Percentiles rank a stretch among this genome's conserved stretches.
Evolutionary conservation across 2,797 vertebrate genomes (phyloP).

Genomic region (Cossypha heuglini): DNA sequence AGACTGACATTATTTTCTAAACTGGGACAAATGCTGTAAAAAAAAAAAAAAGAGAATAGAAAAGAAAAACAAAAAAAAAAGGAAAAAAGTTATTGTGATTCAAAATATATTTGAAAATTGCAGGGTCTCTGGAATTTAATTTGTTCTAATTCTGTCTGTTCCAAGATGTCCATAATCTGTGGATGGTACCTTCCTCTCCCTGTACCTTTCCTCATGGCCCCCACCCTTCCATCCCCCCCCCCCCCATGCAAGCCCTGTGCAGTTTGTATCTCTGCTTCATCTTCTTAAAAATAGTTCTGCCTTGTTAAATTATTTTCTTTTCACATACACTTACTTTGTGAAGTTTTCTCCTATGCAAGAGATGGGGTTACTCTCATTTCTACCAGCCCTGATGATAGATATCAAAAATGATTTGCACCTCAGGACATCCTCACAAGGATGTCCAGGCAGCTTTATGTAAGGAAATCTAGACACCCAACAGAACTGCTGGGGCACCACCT

Average conservation of each 20-base stretch:
- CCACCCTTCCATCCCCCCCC: too few species aligned
- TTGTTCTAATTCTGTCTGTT: neutral
- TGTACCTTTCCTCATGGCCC: neutral
- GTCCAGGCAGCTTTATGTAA: neutral
- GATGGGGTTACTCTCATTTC: neutral
- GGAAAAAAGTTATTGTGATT: rapidly evolving
- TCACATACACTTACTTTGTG: neutral
- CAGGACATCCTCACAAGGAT: neutral
- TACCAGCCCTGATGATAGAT: neutral
- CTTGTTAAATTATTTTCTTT: neutral
- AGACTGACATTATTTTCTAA: neutral
- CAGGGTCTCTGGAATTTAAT: neutral
- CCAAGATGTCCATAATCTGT: neutral
- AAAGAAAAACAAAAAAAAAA: too few species aligned
- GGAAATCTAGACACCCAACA: neutral
- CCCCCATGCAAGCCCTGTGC: neutral
- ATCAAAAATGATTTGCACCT: neutral
- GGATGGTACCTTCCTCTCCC: neutral
- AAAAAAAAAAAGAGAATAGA: neutral
- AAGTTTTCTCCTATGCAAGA: neutral
- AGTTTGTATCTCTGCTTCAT: neutral
- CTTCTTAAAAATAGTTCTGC: neutral
- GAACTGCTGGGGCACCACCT: neutral
- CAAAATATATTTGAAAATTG: neutral
- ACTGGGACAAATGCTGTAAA: neutral